Evolutionary conservation across 2,797 vertebrate genomes (phyloP).

Genomic region (Danio tinwini): DNA sequence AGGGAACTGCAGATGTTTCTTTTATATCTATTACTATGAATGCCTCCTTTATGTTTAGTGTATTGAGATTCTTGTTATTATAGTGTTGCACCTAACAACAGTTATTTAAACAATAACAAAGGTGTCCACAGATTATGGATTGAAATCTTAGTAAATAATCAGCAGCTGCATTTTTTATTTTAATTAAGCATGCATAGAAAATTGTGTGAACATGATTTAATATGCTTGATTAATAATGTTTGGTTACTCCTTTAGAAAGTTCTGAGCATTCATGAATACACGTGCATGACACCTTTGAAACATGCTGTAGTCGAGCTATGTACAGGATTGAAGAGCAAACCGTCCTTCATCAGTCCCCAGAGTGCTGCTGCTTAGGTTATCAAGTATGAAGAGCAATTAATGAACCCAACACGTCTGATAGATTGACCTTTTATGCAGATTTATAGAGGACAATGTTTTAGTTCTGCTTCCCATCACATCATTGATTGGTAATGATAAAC

Average conservation of each 20-base stretch:
- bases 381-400: conserved; percentile 28
- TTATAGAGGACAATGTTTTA: background rate
- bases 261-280: conserved; percentile 27
- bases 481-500: background rate
- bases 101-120: background rate
- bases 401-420: background rate
- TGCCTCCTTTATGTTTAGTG: too few species aligned
- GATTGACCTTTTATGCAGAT: conserved; percentile 11
- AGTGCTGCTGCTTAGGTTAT: conserved; percentile 2
- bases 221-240: conserved; percentile 26
- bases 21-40: too few species aligned
- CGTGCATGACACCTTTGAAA: background rate
- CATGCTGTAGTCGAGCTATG: conserved; percentile 20
- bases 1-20: too few species aligned
- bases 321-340: conserved; percentile 3
- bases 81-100: background rate
- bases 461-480: background rate
- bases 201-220: conserved; percentile 15
- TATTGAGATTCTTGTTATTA: background rate
- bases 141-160: background rate
- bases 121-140: background rate
- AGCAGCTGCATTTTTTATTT: conserved; percentile 13
- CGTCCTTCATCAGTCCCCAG: background rate
- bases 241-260: background rate
- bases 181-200: background rate